Conservation (phyloP, 2,888 invertebrate genomes). For the Torymus aiolomorphi region DNA sequence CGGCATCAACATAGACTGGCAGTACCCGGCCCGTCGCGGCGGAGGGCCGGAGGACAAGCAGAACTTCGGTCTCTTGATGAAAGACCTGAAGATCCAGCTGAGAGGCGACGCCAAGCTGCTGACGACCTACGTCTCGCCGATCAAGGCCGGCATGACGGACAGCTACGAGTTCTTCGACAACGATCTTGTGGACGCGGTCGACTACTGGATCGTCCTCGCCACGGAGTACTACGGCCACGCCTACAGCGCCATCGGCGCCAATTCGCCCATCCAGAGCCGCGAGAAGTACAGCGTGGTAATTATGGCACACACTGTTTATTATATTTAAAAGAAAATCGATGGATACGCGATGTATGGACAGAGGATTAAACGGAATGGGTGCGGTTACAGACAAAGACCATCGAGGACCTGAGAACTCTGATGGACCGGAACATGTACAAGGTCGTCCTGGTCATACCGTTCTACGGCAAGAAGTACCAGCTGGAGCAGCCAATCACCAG, state of each 20-base stretch:
- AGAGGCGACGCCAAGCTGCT: conserved; percentile 3
- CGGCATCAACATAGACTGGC: conserved; percentile 90
- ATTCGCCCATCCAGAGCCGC: conserved; percentile 83
- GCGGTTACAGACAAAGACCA: conserved; percentile 15
- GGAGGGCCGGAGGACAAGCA: conserved; percentile 84
- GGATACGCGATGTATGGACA: no score
- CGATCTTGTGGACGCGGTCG: conserved; percentile 64
- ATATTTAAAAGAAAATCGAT: background rate
- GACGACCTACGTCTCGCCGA: background rate
- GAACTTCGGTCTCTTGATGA: conserved; percentile 86
- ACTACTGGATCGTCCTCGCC: conserved; percentile 89
- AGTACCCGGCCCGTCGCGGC: conserved; percentile 86
- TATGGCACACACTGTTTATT: background rate
- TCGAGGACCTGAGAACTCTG: conserved; percentile 8
- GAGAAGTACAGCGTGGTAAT: conserved; percentile 82
- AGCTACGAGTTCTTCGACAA: conserved; percentile 14
- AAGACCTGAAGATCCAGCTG: conserved; percentile 67
- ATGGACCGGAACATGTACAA: conserved; percentile 22
- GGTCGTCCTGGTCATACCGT: conserved; percentile 48
- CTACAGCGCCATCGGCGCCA: conserved; percentile 84
- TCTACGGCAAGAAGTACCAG: conserved; percentile 46
- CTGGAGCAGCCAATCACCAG: background rate
- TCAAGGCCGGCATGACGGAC: background rate
- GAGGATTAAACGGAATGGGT: no score
- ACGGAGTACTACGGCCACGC: conserved; percentile 88